Evolutionary conservation across 2,888 invertebrate species (phyloP), one percentile per base, ranked within the genome.

Genomic region (Beris morrisii): DNA sequence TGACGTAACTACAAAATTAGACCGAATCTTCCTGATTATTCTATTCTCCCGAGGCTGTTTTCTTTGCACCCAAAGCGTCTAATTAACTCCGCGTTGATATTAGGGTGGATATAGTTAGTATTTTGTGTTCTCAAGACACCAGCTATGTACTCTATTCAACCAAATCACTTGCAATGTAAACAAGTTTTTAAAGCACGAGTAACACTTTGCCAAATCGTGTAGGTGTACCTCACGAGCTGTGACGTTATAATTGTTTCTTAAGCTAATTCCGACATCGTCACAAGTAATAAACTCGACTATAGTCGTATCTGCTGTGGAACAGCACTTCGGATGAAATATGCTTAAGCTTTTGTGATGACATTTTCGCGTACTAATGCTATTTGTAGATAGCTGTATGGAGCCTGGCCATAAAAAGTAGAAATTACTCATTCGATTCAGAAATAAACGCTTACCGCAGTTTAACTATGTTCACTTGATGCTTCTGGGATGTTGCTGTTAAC

Each of bases 161-260:
- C 48, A 38, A 55, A 59, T 30, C 43, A n/a, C 45, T 61, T 13
- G 61, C 32, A 48, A 61, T 61, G 61, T 61, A 61, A 61, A 61
- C 61, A 61, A 61, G 61, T 32, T 61, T 52, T 50, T 50, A 50
- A 22, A 50, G 38, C 61, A 50, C 48, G 32, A 52, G 3, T 32
- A 32, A n/a, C n/a, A 61, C 50, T 61, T 50, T 50, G 61, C 61
- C 61, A 61, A 61, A 13, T 22, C 7, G 52, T 50, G 61, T 61
- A 38, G 61, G 61, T 9, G 61, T 61, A 32, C 32, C 52, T 61
- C 61, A 61, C 52, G 50, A 61, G 50, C 43, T 61, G 31, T 61
- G 61, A 61, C 61, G 61, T 52, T 50, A n/a, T 52, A 38, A 52
- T 52, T 50, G 61, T 61, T 50, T 30, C 50, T 50, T 50, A 31